Evolutionary conservation across 2,888 invertebrate species (phyloP).

Genomic region (Caenorhabditis sp.): DNA sequence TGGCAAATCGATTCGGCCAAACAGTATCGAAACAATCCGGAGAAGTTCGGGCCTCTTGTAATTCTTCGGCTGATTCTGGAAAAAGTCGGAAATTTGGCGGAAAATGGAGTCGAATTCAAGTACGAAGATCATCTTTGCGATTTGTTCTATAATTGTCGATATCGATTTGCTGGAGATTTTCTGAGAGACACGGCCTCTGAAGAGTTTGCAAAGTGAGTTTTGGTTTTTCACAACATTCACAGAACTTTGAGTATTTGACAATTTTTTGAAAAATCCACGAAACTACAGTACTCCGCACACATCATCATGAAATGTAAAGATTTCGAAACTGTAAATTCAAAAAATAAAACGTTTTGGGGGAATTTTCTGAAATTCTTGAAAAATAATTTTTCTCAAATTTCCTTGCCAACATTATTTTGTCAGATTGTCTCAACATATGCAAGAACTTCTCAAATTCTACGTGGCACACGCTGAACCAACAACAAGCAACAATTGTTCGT

Average conservation of each 20-base stretch:
- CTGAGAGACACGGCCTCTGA: slow-evolving; percentile 31
- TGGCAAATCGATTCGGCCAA: slow-evolving; percentile 19
- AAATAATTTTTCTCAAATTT: too few relatives aligned
- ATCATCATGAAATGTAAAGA: too few relatives aligned
- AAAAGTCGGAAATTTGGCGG: slow-evolving; percentile 32
- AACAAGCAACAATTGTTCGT: not conserved
- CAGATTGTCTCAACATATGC: slow-evolving; percentile 33
- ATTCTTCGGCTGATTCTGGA: slow-evolving; percentile 18
- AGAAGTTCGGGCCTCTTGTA: slow-evolving; percentile 17
- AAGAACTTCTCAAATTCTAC: slow-evolving; percentile 40
- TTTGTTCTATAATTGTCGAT: slow-evolving; percentile 73
- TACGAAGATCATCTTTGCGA: slow-evolving; percentile 60
- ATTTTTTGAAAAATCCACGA: too few relatives aligned
- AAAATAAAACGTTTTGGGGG: too few relatives aligned
- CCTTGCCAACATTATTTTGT: not conserved
- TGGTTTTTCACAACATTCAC: not conserved
- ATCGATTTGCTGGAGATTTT: slow-evolving; percentile 74
- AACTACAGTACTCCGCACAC: too few relatives aligned
- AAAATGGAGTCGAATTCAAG: slow-evolving; percentile 25
- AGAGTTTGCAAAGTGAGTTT: slow-evolving; percentile 31
- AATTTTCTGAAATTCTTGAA: too few relatives aligned
- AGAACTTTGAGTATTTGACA: not conserved
- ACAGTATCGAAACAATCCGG: slow-evolving; percentile 6
- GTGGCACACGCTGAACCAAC: slow-evolving; percentile 21
- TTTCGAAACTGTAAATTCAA: too few relatives aligned